These are phyloP conservation scores for Stenchaetothrips biformis DNA, from an alignment of 2,888 invertebrate species.

Conservation along the genomic window DNA sequence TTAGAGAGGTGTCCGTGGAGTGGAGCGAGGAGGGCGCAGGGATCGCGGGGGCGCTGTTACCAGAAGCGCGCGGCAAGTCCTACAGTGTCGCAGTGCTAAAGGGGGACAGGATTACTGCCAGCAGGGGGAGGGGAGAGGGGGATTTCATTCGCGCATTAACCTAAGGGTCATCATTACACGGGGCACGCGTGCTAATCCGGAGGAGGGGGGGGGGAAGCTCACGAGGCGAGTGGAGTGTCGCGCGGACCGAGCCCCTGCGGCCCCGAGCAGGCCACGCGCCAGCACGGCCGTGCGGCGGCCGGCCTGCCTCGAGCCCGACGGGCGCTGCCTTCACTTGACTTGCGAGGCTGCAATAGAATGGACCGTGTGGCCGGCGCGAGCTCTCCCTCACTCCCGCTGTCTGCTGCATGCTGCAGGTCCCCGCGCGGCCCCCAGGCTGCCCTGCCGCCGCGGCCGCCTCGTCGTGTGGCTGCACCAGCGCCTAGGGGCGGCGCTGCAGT, in stretches of 20 bases:
- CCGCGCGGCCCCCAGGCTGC: not conserved
- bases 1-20: not conserved
- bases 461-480: constrained; percentile 8
- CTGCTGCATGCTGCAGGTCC: too few species aligned
- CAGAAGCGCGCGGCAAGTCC: not conserved
- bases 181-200: not conserved
- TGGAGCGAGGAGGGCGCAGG: not conserved
- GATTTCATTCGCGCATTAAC: not conserved
- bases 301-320: not conserved
- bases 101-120: not conserved
- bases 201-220: not conserved
- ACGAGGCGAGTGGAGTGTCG: not conserved
- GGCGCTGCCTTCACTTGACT: too few species aligned
- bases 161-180: not conserved
- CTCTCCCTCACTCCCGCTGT: too few species aligned
- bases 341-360: too few species aligned
- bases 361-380: too few species aligned
- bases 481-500: not conserved
- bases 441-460: constrained; percentile 2
- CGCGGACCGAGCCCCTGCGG: not conserved
- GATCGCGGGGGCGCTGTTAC: not conserved
- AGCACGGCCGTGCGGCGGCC: not conserved
- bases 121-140: not conserved
- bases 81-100: not conserved
- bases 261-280: not conserved